A percentile compares a stretch with the other conserved stretches of the same genome.
phyloP scores from a whole-genome alignment of 2,888 invertebrate species.

The Drosophila buzzatii region DNA sequence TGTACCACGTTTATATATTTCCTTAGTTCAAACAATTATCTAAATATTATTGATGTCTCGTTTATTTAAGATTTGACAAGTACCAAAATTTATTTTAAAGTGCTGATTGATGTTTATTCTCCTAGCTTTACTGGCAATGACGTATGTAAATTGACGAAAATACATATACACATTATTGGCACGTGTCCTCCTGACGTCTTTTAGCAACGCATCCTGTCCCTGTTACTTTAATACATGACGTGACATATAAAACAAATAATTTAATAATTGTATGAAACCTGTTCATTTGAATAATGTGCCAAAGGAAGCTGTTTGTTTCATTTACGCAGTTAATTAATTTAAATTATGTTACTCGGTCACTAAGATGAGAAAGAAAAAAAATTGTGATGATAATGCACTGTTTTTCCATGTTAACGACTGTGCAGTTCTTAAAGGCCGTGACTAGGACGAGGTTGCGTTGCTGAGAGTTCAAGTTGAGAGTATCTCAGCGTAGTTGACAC shows the following conservation, averaged over 20 bases:
- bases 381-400: constrained; percentile 41
- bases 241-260: neutral
- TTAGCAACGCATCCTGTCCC: too few relatives aligned
- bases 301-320: constrained; percentile 31
- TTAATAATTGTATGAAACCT: neutral
- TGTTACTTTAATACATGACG: too few relatives aligned
- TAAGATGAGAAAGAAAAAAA: constrained; percentile 21
- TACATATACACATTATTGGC: neutral
- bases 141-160: neutral
- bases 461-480: constrained; percentile 38
- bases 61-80: too few relatives aligned
- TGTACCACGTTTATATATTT: too few relatives aligned
- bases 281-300: neutral
- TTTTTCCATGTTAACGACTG: constrained; percentile 60
- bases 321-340: constrained; percentile 63
- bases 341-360: constrained; percentile 41
- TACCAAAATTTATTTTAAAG: too few relatives aligned
- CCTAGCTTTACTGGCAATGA: too few relatives aligned
- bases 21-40: too few relatives aligned
- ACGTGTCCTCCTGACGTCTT: neutral
- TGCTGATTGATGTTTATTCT: too few relatives aligned
- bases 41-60: too few relatives aligned
- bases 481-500: constrained; percentile 59
- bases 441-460: constrained; percentile 34
- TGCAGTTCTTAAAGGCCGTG: constrained; percentile 20